phyloP scores from a whole-genome alignment of 2,888 invertebrate genomes.

The Horisme vitalbata region DNA sequence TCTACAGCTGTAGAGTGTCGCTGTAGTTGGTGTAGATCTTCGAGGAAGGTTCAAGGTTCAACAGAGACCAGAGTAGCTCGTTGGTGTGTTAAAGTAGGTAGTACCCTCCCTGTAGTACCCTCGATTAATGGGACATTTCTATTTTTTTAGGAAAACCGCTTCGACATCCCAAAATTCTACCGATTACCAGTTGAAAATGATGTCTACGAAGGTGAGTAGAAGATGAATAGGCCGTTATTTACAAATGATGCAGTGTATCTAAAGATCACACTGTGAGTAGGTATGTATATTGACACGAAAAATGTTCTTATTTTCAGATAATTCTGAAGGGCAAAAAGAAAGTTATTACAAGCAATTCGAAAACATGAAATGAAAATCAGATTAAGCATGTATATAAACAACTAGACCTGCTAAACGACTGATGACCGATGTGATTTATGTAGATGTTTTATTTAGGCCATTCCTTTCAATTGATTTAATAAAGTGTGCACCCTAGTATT shows the following conservation, averaged over 20 bases:
- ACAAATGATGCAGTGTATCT: background rate
- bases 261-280: background rate
- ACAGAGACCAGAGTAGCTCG: no score
- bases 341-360: constrained; percentile 49
- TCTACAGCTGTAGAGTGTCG: no score
- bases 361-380: constrained; percentile 53
- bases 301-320: constrained; percentile 16
- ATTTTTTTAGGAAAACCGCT: constrained; percentile 64
- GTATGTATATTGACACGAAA: background rate
- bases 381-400: no score
- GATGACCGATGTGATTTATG: background rate
- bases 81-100: no score
- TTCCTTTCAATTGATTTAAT: constrained; percentile 4
- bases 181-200: constrained; percentile 51
- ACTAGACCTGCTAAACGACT: background rate
- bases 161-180: constrained; percentile 71
- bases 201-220: constrained; percentile 50
- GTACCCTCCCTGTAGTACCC: no score
- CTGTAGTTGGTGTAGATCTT: no score
- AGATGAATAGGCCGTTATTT: background rate
- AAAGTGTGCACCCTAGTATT: constrained; percentile 14
- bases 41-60: no score
- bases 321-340: constrained; percentile 39
- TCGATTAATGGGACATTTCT: no score
- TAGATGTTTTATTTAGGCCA: constrained; percentile 19